Conservation (phyloP, 1,140 invertebrate species). For the Bactericera cockerelli region DNA sequence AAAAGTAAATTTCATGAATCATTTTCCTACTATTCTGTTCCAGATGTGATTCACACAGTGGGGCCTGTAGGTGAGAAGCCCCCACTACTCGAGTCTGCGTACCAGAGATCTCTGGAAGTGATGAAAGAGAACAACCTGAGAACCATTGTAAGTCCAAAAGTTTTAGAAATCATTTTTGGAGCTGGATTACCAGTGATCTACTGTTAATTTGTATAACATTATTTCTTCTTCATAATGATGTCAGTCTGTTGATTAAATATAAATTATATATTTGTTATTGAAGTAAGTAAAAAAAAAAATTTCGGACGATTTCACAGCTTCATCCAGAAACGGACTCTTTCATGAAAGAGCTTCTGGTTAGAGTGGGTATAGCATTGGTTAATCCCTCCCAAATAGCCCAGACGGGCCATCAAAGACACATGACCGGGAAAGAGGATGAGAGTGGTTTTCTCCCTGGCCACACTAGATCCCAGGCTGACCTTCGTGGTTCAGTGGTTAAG, state of each 20-base stretch:
- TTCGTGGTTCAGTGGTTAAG: too few species aligned
- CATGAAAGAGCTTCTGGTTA: too few species aligned
- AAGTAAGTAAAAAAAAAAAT: neutral
- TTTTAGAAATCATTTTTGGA: neutral
- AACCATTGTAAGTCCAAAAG: conserved; percentile 36
- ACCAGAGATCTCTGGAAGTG: conserved; percentile 45
- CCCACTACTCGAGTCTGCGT: conserved; percentile 46
- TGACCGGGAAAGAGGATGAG: too few species aligned
- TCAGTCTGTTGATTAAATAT: too few species aligned
- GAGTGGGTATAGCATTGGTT: too few species aligned
- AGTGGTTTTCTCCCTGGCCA: too few species aligned
- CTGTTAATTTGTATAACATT: too few species aligned
- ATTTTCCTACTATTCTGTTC: conserved; percentile 15
- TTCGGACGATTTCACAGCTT: neutral
- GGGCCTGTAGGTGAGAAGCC: conserved; percentile 58
- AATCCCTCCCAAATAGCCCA: too few species aligned
- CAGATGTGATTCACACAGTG: conserved; percentile 71
- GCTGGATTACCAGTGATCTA: too few species aligned
- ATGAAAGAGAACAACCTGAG: conserved; percentile 42
- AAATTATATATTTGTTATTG: neutral
- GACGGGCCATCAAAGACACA: too few species aligned
- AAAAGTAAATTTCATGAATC: neutral
- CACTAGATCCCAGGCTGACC: too few species aligned
- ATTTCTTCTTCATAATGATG: too few species aligned
- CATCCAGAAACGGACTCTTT: neutral